Evolutionary conservation across 2,113 vertebrate species (phyloP), one percentile per base, ranked within the genome.

Genomic region (Gobius niger): DNA sequence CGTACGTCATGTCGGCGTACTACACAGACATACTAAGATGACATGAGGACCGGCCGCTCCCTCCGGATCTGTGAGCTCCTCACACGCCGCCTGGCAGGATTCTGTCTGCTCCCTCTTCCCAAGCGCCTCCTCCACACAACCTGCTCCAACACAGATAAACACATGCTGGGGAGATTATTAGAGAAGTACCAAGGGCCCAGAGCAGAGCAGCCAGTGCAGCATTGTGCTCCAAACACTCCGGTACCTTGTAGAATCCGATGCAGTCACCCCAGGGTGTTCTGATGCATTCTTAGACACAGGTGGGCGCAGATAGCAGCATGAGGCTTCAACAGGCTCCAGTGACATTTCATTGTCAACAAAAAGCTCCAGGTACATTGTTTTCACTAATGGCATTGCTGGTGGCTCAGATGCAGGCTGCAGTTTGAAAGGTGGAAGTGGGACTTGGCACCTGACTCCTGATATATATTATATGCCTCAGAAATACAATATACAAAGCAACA

Each of bases 101-200:
- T 80, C 80, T 75, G 74, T 82, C 78, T 82, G 70, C 83, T 72
- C 77, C 76, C 78, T 77, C 14, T 85, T 86, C 77, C 75, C 73
- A 61, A 47, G 75, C 60, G 77, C 85, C 86, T 85, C 87, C 86
- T 82, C 82, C 82, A 86, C 80, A 78, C 82, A 89, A 87, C 88
- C 87, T 89, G 89, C 87, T 90, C 88, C 88, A 90, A 83, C 87
- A 90, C 84, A 89, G 89, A 91, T 91, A 91, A 93, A 91, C 90
- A 90, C 89, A 90, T 88, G 89, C 88, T 89, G 88, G 81, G 89
- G 84, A 88, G 85, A 90, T 88, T 91, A 89, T 91, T 91, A 90
- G 87, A 86, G 81, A 78, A 81, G 85, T 80, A 85, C 66, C 80
- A 71, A 82, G 80, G 86, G 85, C 82, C 85, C 74, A 72, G 83